Base-by-base conservation (phyloP, 92 coral and sea anemone genomes). In the Epizoanthus scotinus region DNA sequence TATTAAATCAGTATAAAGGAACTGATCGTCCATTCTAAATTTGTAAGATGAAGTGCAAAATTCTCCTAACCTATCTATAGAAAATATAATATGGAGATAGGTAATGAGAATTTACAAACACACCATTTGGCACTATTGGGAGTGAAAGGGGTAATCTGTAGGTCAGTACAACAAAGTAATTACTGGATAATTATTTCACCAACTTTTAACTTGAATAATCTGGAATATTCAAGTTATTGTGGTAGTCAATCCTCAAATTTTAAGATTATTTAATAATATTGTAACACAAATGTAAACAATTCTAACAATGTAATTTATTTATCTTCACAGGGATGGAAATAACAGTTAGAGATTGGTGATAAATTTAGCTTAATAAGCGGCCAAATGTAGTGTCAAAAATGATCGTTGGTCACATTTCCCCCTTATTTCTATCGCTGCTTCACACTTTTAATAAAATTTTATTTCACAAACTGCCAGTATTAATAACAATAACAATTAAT, bases 371-470 rank as follows among this genome's bases (percentile, higher is more conserved):
- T n/a, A 57, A 57, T 57, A 2, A 57, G 63, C 0, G 63, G 63
- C 63, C 63, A 57, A 57, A 15, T 57, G 6, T 57, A 57, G n/a
- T 57, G 63, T 19, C 63, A 57, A 57, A 57, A 57, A 57, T 57
- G 26, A 57, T 57, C 63, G 63, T 57, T 57, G 19, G 63, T 57
- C n/a, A 57, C 63, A 57, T 57, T 57, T 57, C 26, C 63, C 63
- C 63, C 63, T 57, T 57, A 57, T 57, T 57, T 57, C 63, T 25
- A 20, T 57, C 27, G 63, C 63, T 57, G 63, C 63, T 57, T 57
- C 63, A 57, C 63, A 57, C 63, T 57, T 57, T 55, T 22, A n/a
- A 55, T 55, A 55, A 55, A 55, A 55, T 55, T 55, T 55, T 55
- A 55, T 55, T 55, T 55, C 18, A 55, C 61, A 13, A 55, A 55